Evolutionary conservation across 2,797 vertebrate species (phyloP), one percentile per base, ranked within the genome.

Genomic region (Fistularia tabacaria): DNA sequence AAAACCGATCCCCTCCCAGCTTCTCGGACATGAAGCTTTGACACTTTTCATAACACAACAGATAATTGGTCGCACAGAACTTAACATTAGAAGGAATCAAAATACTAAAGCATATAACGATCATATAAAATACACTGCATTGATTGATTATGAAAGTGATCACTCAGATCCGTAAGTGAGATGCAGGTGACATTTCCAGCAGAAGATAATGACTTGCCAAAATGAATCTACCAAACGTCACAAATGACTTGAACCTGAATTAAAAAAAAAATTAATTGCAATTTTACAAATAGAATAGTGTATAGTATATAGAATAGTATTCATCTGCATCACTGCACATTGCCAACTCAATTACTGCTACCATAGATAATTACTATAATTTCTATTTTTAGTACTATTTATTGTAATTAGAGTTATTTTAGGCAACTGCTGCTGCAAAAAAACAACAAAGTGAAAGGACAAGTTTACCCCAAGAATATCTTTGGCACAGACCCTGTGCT

Each of bases 391-490:
- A 48, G 10, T 45, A 13, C 10, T 45, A 10, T 25, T 13, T 13
- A 13, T 7, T 13, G 14, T 13, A 12, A 13, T 13, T 7, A 13
- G 9, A 13, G 43, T 13, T 10, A 13, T 7, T 5, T 13, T 7
- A 45, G 12, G 12, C 43, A 6, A n/a, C 25, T 25, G 25, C 5
- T 25, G 25, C 25, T n/a, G n/a, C n/a, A n/a, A n/a, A 25, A 25
- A 25, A 25, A 25, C 2, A 25, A 5, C 25, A 25, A 25, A 25
- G 25, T 25, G 25, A 12, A 13, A 51, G 14, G 14, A 0, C 46
- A 37, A 50, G n/a, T 79, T 88, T 83, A 87, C 85, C 83, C 80
- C 60, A 7, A 81, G 69, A 80, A 71, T 79, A 41, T 78, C 62
- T 82, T 83, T 80, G 76, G 71, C 78, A 78, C 71, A 66, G 57